Evolutionary conservation across 2,888 invertebrate genomes (phyloP).

Genomic region (Pherbina coryleti): DNA sequence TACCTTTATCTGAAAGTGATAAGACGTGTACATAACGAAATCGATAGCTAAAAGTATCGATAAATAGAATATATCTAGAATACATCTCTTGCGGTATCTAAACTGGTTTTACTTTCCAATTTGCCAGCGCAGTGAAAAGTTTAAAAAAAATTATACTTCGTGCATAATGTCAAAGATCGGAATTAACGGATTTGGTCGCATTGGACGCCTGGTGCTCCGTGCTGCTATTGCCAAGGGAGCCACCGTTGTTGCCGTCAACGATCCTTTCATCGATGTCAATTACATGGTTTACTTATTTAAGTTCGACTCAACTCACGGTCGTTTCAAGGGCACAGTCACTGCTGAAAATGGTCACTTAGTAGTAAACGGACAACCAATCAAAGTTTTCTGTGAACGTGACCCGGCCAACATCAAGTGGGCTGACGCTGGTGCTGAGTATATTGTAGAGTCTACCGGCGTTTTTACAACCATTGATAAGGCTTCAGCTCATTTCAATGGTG

Average conservation of each 20-base stretch:
- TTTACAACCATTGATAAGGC: slow-evolving; percentile 98
- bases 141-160: background rate
- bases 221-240: slow-evolving; percentile 77
- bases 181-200: slow-evolving; percentile 98
- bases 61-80: background rate
- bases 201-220: slow-evolving; percentile 78
- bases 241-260: slow-evolving; percentile 93
- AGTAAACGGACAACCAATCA: slow-evolving; percentile 91
- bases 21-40: too few relatives aligned
- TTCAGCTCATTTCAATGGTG: slow-evolving; percentile 89
- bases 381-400: slow-evolving; percentile 67
- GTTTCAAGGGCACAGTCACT: slow-evolving; percentile 91
- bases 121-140: background rate
- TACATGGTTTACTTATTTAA: slow-evolving; percentile 99
- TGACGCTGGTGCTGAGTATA: slow-evolving; percentile 91
- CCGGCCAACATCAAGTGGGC: slow-evolving; percentile 65
- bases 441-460: slow-evolving; percentile 98
- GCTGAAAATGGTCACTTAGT: slow-evolving; percentile 84
- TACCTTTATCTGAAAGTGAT: too few relatives aligned
- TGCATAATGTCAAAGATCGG: slow-evolving; percentile 86
- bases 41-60: background rate
- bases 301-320: slow-evolving; percentile 98
- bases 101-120: background rate
- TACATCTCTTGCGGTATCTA: background rate
- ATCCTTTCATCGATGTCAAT: slow-evolving; percentile 96